These are phyloP conservation scores for Holothuria leucospilota DNA, from an alignment of 53 echinoderm and acorn worm genomes.

Conservation along the genomic window DNA sequence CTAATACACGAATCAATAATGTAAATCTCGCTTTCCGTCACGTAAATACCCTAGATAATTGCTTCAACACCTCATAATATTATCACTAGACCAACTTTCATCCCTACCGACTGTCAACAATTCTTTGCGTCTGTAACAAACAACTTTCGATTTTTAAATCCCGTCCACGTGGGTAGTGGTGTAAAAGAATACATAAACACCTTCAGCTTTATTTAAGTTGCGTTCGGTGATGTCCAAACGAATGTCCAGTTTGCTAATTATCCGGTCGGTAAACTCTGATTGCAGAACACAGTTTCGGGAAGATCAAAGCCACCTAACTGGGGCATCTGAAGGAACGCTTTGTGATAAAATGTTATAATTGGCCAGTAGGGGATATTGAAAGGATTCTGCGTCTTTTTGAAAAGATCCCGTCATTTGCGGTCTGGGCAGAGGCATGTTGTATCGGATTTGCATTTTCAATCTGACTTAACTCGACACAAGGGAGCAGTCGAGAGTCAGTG, in stretches of 20 bases:
- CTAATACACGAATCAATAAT: too few relatives aligned
- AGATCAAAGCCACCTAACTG: slow-evolving; percentile 12
- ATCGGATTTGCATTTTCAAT: slow-evolving; percentile 37
- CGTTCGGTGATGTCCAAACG: slow-evolving; percentile 14
- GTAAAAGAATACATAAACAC: not conserved
- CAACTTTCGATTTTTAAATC: not conserved
- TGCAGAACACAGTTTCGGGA: not conserved
- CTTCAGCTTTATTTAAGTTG: slow-evolving; percentile 17
- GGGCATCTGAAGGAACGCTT: not conserved
- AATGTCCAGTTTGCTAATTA: slow-evolving; percentile 29
- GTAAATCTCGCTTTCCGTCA: too few relatives aligned
- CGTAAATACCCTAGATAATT: too few relatives aligned
- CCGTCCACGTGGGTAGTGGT: slow-evolving; percentile 11
- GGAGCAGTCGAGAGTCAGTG: not conserved
- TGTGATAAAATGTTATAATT: slow-evolving; percentile 37
- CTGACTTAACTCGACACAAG: slow-evolving; percentile 24
- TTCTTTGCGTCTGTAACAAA: too few relatives aligned
- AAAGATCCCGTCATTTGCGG: not conserved
- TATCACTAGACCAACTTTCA: too few relatives aligned
- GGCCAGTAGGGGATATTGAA: slow-evolving; percentile 6
- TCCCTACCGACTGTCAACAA: too few relatives aligned
- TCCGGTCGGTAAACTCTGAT: slow-evolving; percentile 25
- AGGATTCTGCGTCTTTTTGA: not conserved
- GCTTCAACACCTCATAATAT: too few relatives aligned
- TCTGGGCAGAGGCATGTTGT: not conserved